Base-by-base conservation (phyloP, 2,888 invertebrate species). In the Hermaeophaga mercurialis region DNA sequence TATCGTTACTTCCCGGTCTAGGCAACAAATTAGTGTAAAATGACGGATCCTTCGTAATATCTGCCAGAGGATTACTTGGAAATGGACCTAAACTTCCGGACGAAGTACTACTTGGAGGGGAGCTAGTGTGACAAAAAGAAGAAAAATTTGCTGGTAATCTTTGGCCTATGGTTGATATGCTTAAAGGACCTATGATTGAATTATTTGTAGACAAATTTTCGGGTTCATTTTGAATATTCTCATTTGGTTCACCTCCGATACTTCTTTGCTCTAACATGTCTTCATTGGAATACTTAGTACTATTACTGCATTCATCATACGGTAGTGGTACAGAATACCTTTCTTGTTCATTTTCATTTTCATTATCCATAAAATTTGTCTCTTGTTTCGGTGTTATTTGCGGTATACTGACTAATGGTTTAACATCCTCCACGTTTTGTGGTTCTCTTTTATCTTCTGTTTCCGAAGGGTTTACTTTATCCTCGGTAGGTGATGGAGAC, bases 1-100 rank as follows among this genome's bases (percentile, higher is more conserved):
- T 96, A 76, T 94, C 94, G 73, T 90, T 91, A 72, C 91, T 91
- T 59, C 92, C 93, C 22, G 93, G 93, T 62, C 92, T 84, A 1
- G 94, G 94, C 64, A 92, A 79, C 31, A 91, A 80, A 70, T 86
- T 88, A 70, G 90, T 89, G 74, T 90, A 92, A 70, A 87, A 86
- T 48, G 88, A 83, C 22, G 91, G 91, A 75, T 91, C 90, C 70
- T 87, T 85, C 53, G 89, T 82, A 46, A 89, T 84, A 76, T 90
- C 90, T 56, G 82, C 75, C 62, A 84, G 79, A 61, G 80, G 79
- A 64, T 80, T 78, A 53, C 73, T 76, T 3, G 77, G 82, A 80
- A 76, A 84, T 15, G 72, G 76, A 8, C 79, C 78, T 56, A 79
- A 71, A 75, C 84, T 83, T 72, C 85, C 85, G 41, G 86, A 86